Percentiles rank a stretch among this genome's conserved stretches.
Evolutionary conservation across 2,888 invertebrate genomes (phyloP).

Genomic region (Rapana venosa): DNA sequence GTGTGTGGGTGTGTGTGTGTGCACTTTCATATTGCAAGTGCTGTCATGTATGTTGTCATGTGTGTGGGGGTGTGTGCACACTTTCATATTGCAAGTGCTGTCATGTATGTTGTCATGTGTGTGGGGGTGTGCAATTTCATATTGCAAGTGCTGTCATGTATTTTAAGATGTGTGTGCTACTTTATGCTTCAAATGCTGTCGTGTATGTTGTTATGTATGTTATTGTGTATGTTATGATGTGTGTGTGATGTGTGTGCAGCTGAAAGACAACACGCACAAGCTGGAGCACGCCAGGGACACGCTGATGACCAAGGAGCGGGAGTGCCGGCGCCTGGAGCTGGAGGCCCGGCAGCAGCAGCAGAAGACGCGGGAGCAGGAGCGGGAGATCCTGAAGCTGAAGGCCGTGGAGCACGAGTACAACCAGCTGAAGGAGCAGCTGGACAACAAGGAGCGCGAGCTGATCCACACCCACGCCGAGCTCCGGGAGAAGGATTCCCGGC

Average conservation of each 20-base stretch:
- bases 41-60: no score
- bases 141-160: no score
- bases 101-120: background rate
- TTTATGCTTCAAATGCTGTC: background rate
- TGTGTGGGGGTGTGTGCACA: no score
- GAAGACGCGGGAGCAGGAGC: constrained; percentile 67
- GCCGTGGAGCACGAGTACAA: constrained; percentile 70
- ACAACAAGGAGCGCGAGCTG: constrained; percentile 63
- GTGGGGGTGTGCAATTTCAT: background rate
- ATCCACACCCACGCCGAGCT: constrained; percentile 44
- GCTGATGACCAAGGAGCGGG: constrained; percentile 66
- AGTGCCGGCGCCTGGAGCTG: constrained; percentile 65
- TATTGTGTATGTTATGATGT: background rate
- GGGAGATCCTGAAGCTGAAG: constrained; percentile 71
- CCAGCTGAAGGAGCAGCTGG: constrained; percentile 66
- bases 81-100: no score
- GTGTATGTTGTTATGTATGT: background rate
- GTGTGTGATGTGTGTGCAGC: constrained; percentile 20
- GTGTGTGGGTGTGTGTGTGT: no score
- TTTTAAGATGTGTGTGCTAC: no score
- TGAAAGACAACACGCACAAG: constrained; percentile 65
- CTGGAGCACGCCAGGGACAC: constrained; percentile 67
- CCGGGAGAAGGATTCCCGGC: constrained; percentile 63
- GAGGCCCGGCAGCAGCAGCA: constrained; percentile 66
- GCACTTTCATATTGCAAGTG: no score